Evolutionary conservation across 2,113 vertebrate genomes (phyloP).

Genomic region (Brachyistius frenatus): DNA sequence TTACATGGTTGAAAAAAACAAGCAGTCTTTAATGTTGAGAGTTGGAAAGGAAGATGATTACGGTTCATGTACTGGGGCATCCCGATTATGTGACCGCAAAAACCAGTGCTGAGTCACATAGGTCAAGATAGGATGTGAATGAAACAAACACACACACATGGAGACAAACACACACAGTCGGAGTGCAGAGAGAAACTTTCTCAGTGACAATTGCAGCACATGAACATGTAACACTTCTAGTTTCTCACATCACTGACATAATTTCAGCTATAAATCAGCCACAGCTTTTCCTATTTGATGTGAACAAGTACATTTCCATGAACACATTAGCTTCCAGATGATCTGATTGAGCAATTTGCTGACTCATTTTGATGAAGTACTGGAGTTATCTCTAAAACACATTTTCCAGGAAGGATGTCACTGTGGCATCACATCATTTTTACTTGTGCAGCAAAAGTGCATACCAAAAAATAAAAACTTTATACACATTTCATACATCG

Average conservation of each 20-base stretch:
- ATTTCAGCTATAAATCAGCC: background rate
- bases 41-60: constrained; percentile 81
- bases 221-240: background rate
- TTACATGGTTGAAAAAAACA: constrained; percentile 77
- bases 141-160: constrained; percentile 37
- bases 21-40: constrained; percentile 77
- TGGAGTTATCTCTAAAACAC: too few relatives aligned
- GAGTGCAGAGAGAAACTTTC: constrained; percentile 12
- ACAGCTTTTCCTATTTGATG: background rate
- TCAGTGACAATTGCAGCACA: constrained; percentile 32
- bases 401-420: too few relatives aligned
- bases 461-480: too few relatives aligned
- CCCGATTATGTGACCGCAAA: constrained; percentile 77
- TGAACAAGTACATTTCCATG: background rate
- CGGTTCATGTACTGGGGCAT: constrained; percentile 72
- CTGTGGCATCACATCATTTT: too few relatives aligned
- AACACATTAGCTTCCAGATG: background rate
- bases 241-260: constrained; percentile 9
- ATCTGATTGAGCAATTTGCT: background rate
- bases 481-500: too few relatives aligned
- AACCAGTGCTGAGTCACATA: constrained; percentile 78
- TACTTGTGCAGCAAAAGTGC: too few relatives aligned
- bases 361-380: background rate
- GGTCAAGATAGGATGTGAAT: constrained; percentile 70
- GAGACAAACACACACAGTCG: constrained; percentile 7